Evolutionary conservation across 1,140 invertebrate species (phyloP).

Genomic region (Pseudomyrmex sp.): DNA sequence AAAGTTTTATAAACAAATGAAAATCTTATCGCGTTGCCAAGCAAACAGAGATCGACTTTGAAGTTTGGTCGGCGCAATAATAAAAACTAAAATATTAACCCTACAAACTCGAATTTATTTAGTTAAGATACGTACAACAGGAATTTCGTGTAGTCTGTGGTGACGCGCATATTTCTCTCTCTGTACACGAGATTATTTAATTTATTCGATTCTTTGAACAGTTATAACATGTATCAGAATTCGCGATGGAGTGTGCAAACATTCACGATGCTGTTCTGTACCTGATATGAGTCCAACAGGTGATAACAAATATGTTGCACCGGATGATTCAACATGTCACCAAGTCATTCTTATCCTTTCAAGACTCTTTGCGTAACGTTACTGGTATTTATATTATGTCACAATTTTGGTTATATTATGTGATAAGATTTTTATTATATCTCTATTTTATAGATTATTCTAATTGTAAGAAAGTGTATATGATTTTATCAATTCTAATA

Average conservation of each 20-base stretch:
- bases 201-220: not conserved
- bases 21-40: slow-evolving; percentile 16
- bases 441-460: no score
- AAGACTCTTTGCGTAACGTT: slow-evolving; percentile 65
- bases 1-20: slow-evolving; percentile 8
- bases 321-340: slow-evolving; percentile 70
- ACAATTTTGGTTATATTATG: not conserved
- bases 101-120: not conserved
- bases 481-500: no score
- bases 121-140: not conserved
- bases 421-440: not conserved
- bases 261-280: slow-evolving; percentile 32
- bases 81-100: slow-evolving; percentile 35
- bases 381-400: slow-evolving; percentile 56
- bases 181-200: slow-evolving; percentile 8
- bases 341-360: slow-evolving; percentile 38
- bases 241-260: slow-evolving; percentile 2
- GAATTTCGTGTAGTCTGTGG: not conserved
- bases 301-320: slow-evolving; percentile 55
- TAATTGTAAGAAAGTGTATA: no score
- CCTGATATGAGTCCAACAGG: slow-evolving; percentile 63
- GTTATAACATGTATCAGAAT: slow-evolving; percentile 22
- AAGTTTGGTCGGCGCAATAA: not conserved
- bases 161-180: not conserved
- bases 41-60: not conserved